These are phyloP conservation scores for Calcarius lapponicus DNA, from an alignment of 2,797 vertebrate genomes.

Conservation along the genomic window DNA sequence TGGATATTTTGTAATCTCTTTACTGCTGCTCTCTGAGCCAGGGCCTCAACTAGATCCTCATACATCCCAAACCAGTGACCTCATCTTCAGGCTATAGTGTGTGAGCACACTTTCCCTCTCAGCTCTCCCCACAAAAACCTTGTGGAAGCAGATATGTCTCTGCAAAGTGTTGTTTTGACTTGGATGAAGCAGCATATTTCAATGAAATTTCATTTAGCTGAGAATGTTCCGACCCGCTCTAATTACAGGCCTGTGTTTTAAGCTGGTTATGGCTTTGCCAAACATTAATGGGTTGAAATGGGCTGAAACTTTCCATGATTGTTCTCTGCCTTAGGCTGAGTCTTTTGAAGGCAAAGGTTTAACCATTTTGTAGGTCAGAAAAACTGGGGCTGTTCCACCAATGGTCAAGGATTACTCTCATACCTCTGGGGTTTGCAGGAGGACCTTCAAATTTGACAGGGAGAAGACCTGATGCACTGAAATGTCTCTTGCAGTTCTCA, in stretches of 20 bases:
- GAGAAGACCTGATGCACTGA: not conserved
- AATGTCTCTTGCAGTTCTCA: not conserved
- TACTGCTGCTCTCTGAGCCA: not conserved
- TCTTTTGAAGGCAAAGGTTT: not conserved
- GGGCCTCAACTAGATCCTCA: not conserved
- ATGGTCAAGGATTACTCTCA: not conserved
- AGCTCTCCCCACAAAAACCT: conserved; percentile 12
- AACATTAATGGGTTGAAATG: not conserved
- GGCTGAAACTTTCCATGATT: conserved; percentile 13
- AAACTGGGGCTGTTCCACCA: not conserved
- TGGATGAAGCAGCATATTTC: not conserved
- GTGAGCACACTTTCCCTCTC: not conserved
- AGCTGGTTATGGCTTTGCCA: not conserved
- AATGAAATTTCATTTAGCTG: conserved; percentile 47
- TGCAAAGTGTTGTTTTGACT: conserved; percentile 31
- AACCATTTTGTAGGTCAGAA: not conserved
- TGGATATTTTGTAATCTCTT: not conserved
- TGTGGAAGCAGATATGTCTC: conserved; percentile 14
- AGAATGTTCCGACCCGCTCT: not conserved
- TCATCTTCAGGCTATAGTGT: not conserved
- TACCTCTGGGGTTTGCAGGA: not conserved
- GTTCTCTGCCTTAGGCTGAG: conserved; percentile 5
- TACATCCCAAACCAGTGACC: not conserved
- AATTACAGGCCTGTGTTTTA: conserved; percentile 30
- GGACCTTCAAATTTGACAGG: not conserved